Base-by-base conservation (phyloP, 2,113 vertebrate genomes). In the Chamaea fasciata region DNA sequence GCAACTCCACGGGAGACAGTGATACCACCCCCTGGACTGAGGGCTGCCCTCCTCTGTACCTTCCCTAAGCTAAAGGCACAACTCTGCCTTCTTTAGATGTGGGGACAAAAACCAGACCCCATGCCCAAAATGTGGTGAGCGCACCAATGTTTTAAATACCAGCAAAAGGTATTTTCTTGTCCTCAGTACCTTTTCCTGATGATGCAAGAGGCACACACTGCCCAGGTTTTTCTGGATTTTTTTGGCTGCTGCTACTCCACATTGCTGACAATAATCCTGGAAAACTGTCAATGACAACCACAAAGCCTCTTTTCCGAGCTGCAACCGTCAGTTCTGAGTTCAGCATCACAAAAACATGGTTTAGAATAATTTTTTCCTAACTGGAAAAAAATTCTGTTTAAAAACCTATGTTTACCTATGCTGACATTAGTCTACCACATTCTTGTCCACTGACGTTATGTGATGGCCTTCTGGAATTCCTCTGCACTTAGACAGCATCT, bases 331-430 rank as follows among this genome's bases (percentile, higher is more conserved):
- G 62, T 78, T 88, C 46, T 12, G 10, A 90, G 79, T 33, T 88
- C 83, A 95, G 59, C 59, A 65, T 30, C 41, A 62, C 53, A 85
- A 41, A 62, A 79, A 47, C 55, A 53, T 11, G n/a, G 49, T 65
- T 90, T 57, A 73, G 79, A 39, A 13, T 47, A 26, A 49, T 62
- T 79, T 91, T 78, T 86, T 90, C 85, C 90, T 80, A 65, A 87
- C 59, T 94, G 79, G 78, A 92, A 93, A 91, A 69, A 89, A 47
- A n/a, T 4, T 69, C 41, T 15, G 17, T 44, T 90, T 77, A 69
- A 89, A 95, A 92, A 64, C 28, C 23, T 80, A 30, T 56, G 65
- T 93, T 94, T 75, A 92, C 88, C 84, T 93, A 49, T 69, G 62
- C 57, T 79, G 85, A 90, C 62, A 81, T 87, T 60, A 11, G 1